phyloP scores from a whole-genome alignment of 1,140 invertebrate species.

The Diploscapter pachys region DNA sequence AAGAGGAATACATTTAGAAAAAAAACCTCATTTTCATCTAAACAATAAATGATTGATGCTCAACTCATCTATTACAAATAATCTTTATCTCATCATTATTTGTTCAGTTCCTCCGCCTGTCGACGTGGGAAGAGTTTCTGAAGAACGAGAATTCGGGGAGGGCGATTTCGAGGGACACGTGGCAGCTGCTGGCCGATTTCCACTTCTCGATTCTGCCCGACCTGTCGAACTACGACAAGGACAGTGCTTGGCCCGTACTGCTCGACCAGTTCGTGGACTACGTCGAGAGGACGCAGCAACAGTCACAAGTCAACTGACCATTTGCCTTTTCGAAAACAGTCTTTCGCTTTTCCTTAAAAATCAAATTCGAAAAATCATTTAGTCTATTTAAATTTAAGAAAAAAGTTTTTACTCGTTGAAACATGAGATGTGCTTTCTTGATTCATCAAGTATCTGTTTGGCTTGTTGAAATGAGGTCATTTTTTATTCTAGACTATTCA shows the following conservation, averaged over 20 bases:
- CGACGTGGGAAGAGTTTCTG: neutral
- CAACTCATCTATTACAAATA: no score
- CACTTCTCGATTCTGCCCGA: neutral
- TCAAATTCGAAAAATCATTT: neutral
- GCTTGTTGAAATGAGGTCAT: no score
- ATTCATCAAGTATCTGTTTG: no score
- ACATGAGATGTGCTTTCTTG: no score
- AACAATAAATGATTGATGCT: neutral
- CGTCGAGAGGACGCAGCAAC: neutral
- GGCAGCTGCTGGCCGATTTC: neutral
- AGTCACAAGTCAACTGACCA: neutral
- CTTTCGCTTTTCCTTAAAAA: neutral
- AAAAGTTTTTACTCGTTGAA: no score
- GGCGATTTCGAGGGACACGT: neutral
- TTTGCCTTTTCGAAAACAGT: constrained; percentile 1
- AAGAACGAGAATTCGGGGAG: neutral
- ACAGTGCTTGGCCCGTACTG: neutral
- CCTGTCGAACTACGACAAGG: neutral
- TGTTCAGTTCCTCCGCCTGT: neutral
- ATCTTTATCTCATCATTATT: no score
- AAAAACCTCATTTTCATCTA: no score
- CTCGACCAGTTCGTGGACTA: constrained; percentile 1
- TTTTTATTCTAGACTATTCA: no score
- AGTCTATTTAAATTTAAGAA: no score
- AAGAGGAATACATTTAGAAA: neutral